Conservation (phyloP, 2,113 vertebrate species). For the Drymodes brunneopygia region DNA sequence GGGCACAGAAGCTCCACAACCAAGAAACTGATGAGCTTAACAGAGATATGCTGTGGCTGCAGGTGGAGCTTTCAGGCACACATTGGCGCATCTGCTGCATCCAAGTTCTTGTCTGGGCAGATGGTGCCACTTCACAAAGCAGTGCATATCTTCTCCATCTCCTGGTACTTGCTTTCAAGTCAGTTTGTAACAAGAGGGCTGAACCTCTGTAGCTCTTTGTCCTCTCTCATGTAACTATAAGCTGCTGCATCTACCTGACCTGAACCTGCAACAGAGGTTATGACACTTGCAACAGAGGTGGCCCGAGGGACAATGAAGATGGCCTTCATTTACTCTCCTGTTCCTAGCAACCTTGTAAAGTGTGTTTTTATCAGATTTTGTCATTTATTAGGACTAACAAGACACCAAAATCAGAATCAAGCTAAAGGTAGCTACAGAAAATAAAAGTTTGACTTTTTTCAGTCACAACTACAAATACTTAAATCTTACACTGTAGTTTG, state of each 20-base stretch:
- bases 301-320: background rate
- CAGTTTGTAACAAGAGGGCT: background rate
- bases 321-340: background rate
- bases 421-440: background rate
- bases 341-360: background rate
- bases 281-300: background rate
- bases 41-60: background rate
- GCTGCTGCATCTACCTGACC: background rate
- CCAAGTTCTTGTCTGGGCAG: background rate
- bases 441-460: background rate
- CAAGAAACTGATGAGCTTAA: fast-evolving
- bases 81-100: fast-evolving
- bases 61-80: background rate
- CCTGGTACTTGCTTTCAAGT: background rate
- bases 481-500: background rate
- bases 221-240: background rate
- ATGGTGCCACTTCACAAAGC: background rate
- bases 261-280: background rate
- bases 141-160: background rate
- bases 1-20: background rate
- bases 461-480: background rate
- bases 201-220: background rate
- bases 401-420: background rate
- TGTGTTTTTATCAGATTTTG: background rate
- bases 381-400: background rate